Conservation (phyloP, 2,888 invertebrate species). For the Coremacera marginata region DNA sequence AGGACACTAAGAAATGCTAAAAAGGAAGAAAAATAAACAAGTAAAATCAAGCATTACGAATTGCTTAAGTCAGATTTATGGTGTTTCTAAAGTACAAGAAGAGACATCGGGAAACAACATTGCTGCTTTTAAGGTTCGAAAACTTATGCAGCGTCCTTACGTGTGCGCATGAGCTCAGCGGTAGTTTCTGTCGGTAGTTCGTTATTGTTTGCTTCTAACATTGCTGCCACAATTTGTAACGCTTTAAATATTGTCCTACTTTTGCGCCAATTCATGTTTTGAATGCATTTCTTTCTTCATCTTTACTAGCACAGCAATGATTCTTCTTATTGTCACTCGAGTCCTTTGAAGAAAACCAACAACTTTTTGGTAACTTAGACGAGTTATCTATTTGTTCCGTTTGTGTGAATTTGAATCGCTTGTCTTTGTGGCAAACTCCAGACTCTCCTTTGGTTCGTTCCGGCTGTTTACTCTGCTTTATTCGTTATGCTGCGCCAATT, state of each 20-base stretch:
- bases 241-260: constrained; percentile 22
- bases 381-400: constrained; percentile 61
- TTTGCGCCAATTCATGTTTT: constrained; percentile 3
- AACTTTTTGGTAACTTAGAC: constrained; percentile 39
- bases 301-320: constrained; percentile 38
- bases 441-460: constrained; percentile 40
- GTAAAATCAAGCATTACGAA: not conserved
- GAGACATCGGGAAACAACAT: not conserved
- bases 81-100: not conserved
- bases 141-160: not conserved
- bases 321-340: constrained; percentile 43
- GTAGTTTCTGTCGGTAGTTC: too few species aligned
- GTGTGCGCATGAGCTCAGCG: too few species aligned
- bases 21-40: not conserved
- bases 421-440: constrained; percentile 29
- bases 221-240: constrained; percentile 1
- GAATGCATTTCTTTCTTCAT: constrained; percentile 6
- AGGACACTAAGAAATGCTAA: constrained; percentile 18
- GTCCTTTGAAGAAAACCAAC: constrained; percentile 48
- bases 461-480: constrained; percentile 45
- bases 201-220: too few species aligned
- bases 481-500: constrained; percentile 37
- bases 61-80: constrained; percentile 8
- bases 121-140: not conserved
- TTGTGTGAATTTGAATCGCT: constrained; percentile 56